phyloP scores from a whole-genome alignment of 2,797 vertebrate genomes.

The Bovichtus variegatus region DNA sequence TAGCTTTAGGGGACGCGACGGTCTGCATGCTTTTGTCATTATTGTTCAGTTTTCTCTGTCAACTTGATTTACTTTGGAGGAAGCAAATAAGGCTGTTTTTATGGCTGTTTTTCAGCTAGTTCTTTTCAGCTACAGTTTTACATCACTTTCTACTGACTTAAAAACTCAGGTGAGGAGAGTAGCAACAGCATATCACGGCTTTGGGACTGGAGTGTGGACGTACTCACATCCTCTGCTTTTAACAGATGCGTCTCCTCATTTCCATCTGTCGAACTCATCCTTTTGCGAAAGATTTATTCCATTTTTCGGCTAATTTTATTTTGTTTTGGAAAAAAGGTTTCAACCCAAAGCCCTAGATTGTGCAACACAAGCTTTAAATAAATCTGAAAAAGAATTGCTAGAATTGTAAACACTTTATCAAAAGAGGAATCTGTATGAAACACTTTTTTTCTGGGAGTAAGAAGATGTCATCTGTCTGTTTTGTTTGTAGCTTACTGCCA shows the following conservation, averaged over 20 bases:
- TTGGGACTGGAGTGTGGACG: conserved; percentile 31
- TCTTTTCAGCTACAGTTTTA: conserved; percentile 15
- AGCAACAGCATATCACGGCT: conserved; percentile 25
- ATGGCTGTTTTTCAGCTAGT: conserved; percentile 28
- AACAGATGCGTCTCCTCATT: conserved; percentile 12
- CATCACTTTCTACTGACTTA: conserved; percentile 19
- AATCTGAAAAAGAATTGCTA: background rate
- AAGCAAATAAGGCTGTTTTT: conserved; percentile 42
- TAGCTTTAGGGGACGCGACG: conserved; percentile 16
- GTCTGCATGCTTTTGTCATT: conserved; percentile 54
- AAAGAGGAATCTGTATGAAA: background rate
- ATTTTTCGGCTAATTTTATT: conserved; percentile 1
- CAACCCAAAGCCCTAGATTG: background rate
- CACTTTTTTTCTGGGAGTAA: background rate
- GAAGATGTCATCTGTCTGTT: background rate
- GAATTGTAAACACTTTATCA: background rate
- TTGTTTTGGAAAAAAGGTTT: conserved; percentile 9
- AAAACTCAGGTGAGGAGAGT: conserved; percentile 25
- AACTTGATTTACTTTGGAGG: conserved; percentile 38
- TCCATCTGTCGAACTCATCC: conserved; percentile 15
- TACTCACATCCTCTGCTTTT: conserved; percentile 23
- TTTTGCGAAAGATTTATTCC: conserved; percentile 20
- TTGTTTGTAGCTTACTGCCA: background rate
- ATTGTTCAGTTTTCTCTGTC: conserved; percentile 48
- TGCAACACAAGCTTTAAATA: background rate